Base-by-base conservation (phyloP, 2,113 vertebrate genomes). In the Ancistrus triradiatus region DNA sequence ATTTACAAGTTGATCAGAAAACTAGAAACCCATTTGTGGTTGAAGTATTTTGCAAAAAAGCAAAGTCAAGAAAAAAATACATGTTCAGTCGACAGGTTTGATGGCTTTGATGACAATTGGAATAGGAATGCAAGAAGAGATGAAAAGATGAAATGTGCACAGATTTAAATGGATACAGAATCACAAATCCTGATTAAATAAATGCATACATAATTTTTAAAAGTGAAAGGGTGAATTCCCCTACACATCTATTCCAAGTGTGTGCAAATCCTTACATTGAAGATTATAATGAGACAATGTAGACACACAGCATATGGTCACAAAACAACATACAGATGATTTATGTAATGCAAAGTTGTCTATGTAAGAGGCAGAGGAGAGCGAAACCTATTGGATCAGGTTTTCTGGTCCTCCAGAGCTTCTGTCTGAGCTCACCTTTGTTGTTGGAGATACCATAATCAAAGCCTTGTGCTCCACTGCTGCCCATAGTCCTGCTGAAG, bases 371-470 rank as follows among this genome's bases (percentile, higher is more conserved):
- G n/a, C 27, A 31, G 27, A 3, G 27, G 3, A 4, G 27, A 31
- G 27, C 27, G 7, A n/a, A n/a, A n/a, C n/a, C n/a, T n/a, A n/a
- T n/a, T n/a, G n/a, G n/a, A n/a, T n/a, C n/a, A n/a, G n/a, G n/a
- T n/a, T n/a, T n/a, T n/a, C n/a, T n/a, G n/a, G n/a, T n/a, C n/a
- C n/a, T n/a, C n/a, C n/a, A n/a, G n/a, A n/a, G n/a, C n/a, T n/a
- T n/a, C 3, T 31, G 13, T 43, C 87, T 18, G 42, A 24, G 11
- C 62, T 84, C 84, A 98, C 96, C 95, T 98, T 95, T 97, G 80
- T 91, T 94, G 88, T 95, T 98, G 80, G 93, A 90, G 63, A 98
- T 90, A 68, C 93, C 93, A 60, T 98, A 98, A 83, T 98, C 96
- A 81, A 97, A 98, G 72, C 96, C 96, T 81, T 96, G 93, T 8